Percentiles rank a stretch among this genome's conserved stretches.
Evolutionary conservation across 2,797 vertebrate species (phyloP).

Genomic region (Smutsia temminckii): DNA sequence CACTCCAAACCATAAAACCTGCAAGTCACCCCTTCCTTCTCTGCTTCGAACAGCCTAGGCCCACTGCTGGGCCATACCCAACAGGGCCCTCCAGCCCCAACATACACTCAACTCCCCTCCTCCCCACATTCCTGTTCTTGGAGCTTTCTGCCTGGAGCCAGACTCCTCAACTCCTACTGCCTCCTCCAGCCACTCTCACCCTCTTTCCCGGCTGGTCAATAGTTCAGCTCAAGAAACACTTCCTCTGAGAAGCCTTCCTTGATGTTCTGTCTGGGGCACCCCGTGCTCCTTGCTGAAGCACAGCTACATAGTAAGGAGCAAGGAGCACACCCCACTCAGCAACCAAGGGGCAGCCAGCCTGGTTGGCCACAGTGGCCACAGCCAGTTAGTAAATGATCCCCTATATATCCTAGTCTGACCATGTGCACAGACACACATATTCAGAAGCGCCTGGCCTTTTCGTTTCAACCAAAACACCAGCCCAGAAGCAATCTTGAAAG

Average conservation of each 20-base stretch:
- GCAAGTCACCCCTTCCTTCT: neutral
- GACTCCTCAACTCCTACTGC: neutral
- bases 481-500: neutral
- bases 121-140: neutral
- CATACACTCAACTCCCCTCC: too few species aligned
- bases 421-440: neutral
- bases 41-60: neutral
- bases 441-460: neutral
- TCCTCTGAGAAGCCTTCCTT: neutral
- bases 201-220: neutral
- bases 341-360: neutral
- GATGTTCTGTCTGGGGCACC: neutral
- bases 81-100: neutral
- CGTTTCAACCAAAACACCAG: neutral
- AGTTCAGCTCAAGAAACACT: accelerated
- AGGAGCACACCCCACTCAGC: neutral
- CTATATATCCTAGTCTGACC: neutral
- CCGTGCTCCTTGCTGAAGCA: neutral
- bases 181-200: neutral
- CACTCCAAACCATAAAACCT: neutral
- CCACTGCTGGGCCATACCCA: neutral
- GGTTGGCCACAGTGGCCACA: neutral
- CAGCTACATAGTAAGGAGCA: neutral
- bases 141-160: neutral
- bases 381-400: too few species aligned